Conservation (phyloP, 23 tunicate species). For the Diplosoma virens region DNA sequence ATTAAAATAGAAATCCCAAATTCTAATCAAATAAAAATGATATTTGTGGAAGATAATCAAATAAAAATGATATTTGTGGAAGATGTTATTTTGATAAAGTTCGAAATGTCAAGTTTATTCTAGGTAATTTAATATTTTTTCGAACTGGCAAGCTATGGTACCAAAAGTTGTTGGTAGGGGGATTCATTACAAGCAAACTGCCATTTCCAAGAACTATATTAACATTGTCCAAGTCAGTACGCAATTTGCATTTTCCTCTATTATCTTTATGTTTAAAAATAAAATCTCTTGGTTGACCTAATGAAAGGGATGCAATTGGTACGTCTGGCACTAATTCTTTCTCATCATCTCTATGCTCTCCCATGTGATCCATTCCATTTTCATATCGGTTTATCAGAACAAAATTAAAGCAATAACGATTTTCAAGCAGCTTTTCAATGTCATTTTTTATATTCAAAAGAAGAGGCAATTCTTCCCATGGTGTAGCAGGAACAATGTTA, state of each 20-base stretch:
- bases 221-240: constrained; percentile 22
- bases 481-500: constrained; percentile 42
- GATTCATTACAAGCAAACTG: constrained; percentile 53
- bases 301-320: constrained; percentile 64
- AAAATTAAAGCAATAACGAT: constrained; percentile 42
- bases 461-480: constrained; percentile 29
- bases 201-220: constrained; percentile 15
- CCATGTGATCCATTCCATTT: constrained; percentile 55
- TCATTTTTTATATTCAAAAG: constrained; percentile 21
- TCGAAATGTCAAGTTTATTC: constrained; percentile 61
- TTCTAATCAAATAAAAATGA: too few species aligned
- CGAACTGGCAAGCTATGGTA: constrained; percentile 49
- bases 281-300: constrained; percentile 60
- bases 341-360: constrained; percentile 78
- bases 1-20: too few species aligned
- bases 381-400: constrained; percentile 47
- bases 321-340: constrained; percentile 35
- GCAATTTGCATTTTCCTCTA: constrained; percentile 10
- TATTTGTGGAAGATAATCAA: too few species aligned
- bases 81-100: too few species aligned
- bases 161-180: constrained; percentile 65
- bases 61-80: too few species aligned
- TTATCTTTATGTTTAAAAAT: constrained; percentile 54
- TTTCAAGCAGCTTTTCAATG: constrained; percentile 24
- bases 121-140: constrained; percentile 2